A percentile compares a stretch with the other conserved stretches of the same genome.
Evolutionary conservation across 1,140 invertebrate species (phyloP).

Genomic region (Lepidotrigona ventralis): DNA sequence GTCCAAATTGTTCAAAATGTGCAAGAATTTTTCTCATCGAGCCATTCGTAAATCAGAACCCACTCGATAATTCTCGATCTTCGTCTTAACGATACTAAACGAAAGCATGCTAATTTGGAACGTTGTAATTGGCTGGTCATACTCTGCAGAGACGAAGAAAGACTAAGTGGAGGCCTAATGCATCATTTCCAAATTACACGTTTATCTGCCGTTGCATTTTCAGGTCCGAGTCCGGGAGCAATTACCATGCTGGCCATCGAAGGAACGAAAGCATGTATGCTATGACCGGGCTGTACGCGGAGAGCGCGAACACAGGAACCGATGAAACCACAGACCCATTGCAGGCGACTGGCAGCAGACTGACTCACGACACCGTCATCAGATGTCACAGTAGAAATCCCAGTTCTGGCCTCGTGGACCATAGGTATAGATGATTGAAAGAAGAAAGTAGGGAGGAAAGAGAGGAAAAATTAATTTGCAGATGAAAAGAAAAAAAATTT

Average conservation of each 20-base stretch:
- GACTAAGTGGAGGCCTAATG: neutral
- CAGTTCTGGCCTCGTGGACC: constrained; percentile 84
- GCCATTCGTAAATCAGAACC: too few species aligned
- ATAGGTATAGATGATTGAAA: constrained; percentile 79
- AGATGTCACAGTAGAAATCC: constrained; percentile 90
- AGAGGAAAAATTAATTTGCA: too few species aligned
- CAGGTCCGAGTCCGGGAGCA: constrained; percentile 78
- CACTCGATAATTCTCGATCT: too few species aligned
- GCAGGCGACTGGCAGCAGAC: constrained; percentile 73
- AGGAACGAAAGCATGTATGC: constrained; percentile 92
- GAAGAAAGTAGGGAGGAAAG: too few species aligned
- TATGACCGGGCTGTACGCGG: constrained; percentile 91
- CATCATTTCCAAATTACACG: constrained; percentile 21
- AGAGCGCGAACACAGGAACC: constrained; percentile 80
- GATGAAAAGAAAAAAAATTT: too few species aligned
- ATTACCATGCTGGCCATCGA: constrained; percentile 81
- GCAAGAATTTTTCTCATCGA: too few species aligned
- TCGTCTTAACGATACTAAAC: too few species aligned
- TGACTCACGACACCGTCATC: constrained; percentile 81
- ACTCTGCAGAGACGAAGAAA: neutral
- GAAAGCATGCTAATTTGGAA: neutral
- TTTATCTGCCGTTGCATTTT: constrained; percentile 14
- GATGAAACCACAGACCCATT: constrained; percentile 72
- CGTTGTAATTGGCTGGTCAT: neutral
- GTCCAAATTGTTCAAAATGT: too few species aligned